Conservation (phyloP, 2,888 invertebrate genomes). For the Rhopalosiphum nymphaeae region DNA sequence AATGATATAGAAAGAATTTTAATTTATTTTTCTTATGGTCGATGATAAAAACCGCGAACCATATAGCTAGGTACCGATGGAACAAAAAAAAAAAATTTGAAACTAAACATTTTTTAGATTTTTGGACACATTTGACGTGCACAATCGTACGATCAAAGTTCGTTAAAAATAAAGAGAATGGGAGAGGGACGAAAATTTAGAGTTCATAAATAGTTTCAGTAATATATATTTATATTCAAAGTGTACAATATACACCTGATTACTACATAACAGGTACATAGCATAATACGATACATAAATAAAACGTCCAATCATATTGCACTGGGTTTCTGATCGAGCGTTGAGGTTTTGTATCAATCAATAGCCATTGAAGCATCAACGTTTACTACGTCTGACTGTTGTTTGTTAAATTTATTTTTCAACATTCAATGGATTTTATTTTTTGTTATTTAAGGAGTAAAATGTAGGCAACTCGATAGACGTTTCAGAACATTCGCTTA, state of each 20-base stretch:
- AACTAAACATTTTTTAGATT: too few relatives aligned
- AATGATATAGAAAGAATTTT: neutral
- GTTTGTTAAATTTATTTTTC: neutral
- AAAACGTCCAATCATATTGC: neutral
- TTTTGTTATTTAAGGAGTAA: neutral
- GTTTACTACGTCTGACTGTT: neutral
- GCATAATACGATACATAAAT: neutral
- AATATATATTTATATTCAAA: neutral
- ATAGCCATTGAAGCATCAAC: neutral
- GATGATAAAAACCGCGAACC: too few relatives aligned
- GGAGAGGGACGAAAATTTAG: neutral
- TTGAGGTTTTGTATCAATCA: neutral
- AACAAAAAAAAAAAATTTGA: too few relatives aligned
- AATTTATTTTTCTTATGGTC: too few relatives aligned
- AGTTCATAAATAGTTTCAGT: neutral
- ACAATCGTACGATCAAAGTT: too few relatives aligned
- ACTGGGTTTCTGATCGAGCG: neutral
- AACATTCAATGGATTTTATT: neutral
- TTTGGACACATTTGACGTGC: too few relatives aligned
- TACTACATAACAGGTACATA: neutral
- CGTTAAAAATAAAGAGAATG: too few relatives aligned
- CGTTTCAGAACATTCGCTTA: neutral
- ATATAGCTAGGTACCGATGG: too few relatives aligned
- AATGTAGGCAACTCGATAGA: slow-evolving; percentile 10
- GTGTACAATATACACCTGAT: neutral